phyloP scores from a whole-genome alignment of 2,113 vertebrate genomes.

The Crotalus viridis region DNA sequence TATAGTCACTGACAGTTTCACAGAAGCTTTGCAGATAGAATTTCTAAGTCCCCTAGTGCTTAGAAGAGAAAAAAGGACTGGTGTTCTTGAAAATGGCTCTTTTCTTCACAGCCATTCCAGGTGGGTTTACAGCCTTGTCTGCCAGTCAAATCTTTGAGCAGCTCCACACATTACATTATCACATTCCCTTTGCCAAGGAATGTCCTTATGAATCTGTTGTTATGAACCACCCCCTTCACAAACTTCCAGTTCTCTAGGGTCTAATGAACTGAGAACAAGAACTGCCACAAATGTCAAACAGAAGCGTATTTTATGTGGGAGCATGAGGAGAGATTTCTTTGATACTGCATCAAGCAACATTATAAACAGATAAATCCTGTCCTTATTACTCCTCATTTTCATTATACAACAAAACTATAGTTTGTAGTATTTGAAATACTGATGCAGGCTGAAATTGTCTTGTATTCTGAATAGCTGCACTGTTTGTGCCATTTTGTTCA shows the following conservation, averaged over 20 bases:
- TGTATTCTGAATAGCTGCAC: background rate
- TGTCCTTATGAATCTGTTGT: background rate
- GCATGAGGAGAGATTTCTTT: background rate
- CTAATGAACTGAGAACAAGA: background rate
- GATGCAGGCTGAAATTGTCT: background rate
- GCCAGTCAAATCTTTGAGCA: constrained; percentile 21
- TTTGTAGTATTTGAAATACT: background rate
- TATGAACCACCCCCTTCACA: background rate
- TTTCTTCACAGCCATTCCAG: constrained; percentile 13
- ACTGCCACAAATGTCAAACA: background rate
- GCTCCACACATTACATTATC: fast-evolving
- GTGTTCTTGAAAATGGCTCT: constrained; percentile 1
- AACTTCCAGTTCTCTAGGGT: background rate
- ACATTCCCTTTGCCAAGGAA: background rate
- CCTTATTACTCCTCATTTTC: constrained; percentile 1
- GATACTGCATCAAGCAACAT: background rate
- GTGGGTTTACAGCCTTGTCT: constrained; percentile 10
- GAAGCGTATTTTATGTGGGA: fast-evolving
- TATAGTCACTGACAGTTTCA: background rate
- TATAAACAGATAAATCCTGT: background rate
- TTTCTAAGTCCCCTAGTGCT: constrained; percentile 16
- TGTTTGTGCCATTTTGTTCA: background rate
- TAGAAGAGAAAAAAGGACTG: constrained; percentile 11
- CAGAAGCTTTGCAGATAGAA: constrained; percentile 2
- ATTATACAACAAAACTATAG: background rate